phyloP scores from a whole-genome alignment of 2,113 vertebrate species.

The Zapornia atra region DNA sequence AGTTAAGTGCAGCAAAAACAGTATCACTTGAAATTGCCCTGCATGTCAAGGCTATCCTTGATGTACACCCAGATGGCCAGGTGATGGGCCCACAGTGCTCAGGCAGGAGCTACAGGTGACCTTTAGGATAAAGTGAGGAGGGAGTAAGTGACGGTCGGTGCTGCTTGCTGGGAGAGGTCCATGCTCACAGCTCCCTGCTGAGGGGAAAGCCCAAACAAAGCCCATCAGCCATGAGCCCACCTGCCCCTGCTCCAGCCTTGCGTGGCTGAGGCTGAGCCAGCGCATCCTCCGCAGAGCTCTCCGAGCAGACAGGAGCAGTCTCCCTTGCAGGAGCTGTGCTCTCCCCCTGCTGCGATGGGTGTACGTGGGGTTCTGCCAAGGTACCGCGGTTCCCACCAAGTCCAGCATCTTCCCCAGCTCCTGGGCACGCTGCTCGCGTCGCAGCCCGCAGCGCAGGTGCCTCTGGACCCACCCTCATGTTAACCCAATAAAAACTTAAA shows the following conservation, averaged over 20 bases:
- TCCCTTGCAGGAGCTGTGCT: rapidly evolving
- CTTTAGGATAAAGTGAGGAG: background rate
- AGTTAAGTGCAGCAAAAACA: background rate
- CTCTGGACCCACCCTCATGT: background rate
- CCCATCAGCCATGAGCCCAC: background rate
- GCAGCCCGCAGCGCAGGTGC: background rate
- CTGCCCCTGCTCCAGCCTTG: background rate
- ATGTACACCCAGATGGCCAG: background rate
- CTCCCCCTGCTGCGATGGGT: background rate
- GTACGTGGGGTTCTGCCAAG: background rate
- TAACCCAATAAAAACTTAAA: background rate
- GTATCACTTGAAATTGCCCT: background rate
- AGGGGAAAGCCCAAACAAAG: background rate
- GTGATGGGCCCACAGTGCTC: background rate
- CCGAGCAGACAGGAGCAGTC: rapidly evolving
- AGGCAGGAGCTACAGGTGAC: background rate
- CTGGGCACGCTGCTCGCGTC: rapidly evolving
- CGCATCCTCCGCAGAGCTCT: rapidly evolving
- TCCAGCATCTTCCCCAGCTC: background rate
- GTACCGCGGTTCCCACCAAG: background rate
- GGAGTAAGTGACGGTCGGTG: background rate
- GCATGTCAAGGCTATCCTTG: background rate
- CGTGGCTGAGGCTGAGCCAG: rapidly evolving
- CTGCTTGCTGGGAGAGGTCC: background rate
- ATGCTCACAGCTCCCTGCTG: rapidly evolving